A percentile compares a stretch with the other conserved stretches of the same genome.
Evolutionary conservation across 2,797 vertebrate genomes (phyloP).

Genomic region (Sphenopsis melanotis): DNA sequence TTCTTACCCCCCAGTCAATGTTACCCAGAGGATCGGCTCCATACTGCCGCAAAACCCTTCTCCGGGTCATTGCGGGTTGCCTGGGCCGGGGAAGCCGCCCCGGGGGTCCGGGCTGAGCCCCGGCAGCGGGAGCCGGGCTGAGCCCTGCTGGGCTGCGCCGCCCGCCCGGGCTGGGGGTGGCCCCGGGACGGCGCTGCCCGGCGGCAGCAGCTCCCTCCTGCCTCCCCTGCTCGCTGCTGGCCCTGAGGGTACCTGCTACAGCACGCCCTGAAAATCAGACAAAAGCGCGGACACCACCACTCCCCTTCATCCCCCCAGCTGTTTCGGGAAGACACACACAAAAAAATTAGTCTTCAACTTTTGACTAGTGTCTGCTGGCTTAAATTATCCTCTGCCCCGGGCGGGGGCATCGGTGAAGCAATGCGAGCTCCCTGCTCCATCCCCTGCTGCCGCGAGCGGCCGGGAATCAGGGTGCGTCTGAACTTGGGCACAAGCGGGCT

Average conservation of each 20-base stretch:
- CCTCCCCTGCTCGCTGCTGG: background rate
- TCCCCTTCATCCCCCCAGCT: background rate
- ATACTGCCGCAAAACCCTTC: background rate
- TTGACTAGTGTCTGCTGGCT: background rate
- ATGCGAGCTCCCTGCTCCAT: background rate
- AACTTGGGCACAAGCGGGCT: background rate
- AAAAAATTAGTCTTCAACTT: background rate
- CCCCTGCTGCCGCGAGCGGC: background rate
- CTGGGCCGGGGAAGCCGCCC: background rate
- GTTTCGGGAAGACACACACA: background rate
- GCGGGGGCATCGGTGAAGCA: background rate
- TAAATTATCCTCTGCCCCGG: background rate
- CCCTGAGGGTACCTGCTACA: background rate
- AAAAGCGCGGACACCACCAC: background rate
- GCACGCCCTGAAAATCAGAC: background rate
- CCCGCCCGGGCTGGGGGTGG: background rate
- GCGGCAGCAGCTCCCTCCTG: background rate
- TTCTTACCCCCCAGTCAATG: fast-evolving
- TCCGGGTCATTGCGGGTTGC: background rate
- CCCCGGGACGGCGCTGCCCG: background rate
- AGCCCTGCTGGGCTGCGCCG: background rate
- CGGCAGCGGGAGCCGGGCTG: background rate
- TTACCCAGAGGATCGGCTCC: background rate
- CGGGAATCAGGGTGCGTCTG: background rate
- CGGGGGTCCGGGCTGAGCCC: too few species aligned